Percentiles rank a stretch among this genome's conserved stretches.
Conservation (phyloP, 2,113 vertebrate species). For the Lota lota region DNA sequence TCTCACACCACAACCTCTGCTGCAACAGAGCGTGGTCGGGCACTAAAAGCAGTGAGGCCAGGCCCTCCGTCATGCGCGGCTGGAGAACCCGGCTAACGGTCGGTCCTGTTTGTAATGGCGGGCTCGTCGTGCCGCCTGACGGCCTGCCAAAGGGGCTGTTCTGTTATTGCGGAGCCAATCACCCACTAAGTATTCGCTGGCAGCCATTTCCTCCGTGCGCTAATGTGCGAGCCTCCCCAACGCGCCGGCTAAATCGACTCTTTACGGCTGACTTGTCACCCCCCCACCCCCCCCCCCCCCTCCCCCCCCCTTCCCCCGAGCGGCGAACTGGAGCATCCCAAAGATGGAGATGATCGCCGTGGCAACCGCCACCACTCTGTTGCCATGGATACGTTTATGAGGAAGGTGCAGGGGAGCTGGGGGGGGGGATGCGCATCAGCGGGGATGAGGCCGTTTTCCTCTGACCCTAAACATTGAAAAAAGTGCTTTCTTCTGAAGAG, state of each 20-base stretch:
- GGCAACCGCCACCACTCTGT: conserved; percentile 43
- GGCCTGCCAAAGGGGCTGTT: conserved; percentile 65
- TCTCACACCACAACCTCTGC: conserved; percentile 25
- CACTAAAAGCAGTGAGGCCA: conserved; percentile 39
- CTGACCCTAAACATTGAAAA: conserved; percentile 56
- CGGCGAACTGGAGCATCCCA: conserved; percentile 54
- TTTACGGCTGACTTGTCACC: conserved; percentile 67
- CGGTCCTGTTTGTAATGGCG: conserved; percentile 65
- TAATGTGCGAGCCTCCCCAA: conserved; percentile 65
- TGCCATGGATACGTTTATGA: conserved; percentile 56
- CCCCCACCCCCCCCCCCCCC: no score
- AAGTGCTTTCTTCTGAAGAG: conserved; percentile 53
- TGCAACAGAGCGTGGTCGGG: no score
- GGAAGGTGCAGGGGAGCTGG: no score
- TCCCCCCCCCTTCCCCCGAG: no score
- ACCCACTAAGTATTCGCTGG: conserved; percentile 70
- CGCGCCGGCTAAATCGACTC: conserved; percentile 68
- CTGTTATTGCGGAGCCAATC: conserved; percentile 73
- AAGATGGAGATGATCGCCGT: conserved; percentile 53
- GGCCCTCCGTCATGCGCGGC: conserved; percentile 54
- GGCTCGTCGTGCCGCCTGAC: conserved; percentile 59
- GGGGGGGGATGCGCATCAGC: conserved; percentile 46
- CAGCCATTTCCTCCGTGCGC: conserved; percentile 64
- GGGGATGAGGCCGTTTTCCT: conserved; percentile 48
- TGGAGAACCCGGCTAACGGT: conserved; percentile 60